A percentile compares a stretch with the other conserved stretches of the same genome.
Conservation (phyloP, 2,888 invertebrate species). For the Trachelus tabidus region DNA sequence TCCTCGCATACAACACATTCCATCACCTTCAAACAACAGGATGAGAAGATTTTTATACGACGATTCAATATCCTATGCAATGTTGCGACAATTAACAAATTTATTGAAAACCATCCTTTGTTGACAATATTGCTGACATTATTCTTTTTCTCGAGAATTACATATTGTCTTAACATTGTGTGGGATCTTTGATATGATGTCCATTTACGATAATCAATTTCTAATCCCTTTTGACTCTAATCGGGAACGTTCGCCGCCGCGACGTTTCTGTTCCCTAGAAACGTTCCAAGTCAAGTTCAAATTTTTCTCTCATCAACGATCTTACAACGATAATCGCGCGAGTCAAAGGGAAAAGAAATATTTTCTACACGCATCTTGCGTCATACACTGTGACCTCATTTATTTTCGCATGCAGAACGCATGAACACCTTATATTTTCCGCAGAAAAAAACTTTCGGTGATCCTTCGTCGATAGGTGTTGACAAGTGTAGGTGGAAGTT, state of each 20-base stretch:
- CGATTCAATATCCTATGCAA: constrained; percentile 28
- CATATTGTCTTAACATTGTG: constrained; percentile 38
- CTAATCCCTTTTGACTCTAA: background rate
- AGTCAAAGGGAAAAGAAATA: constrained; percentile 1
- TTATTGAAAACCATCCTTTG: constrained; percentile 11
- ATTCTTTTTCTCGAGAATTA: constrained; percentile 19
- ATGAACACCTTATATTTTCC: constrained; percentile 16
- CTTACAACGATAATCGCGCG: background rate
- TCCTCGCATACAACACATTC: background rate
- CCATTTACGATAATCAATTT: constrained; percentile 1
- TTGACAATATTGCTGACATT: constrained; percentile 37
- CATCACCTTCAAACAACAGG: background rate
- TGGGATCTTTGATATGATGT: constrained; percentile 26
- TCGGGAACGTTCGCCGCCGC: background rate
- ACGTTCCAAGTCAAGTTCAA: background rate
- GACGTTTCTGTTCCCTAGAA: background rate
- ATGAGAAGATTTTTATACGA: constrained; percentile 5
- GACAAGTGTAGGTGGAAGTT: constrained; percentile 30
- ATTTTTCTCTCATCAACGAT: background rate
- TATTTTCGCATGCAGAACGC: background rate
- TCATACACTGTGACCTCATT: background rate
- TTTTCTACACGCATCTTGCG: background rate
- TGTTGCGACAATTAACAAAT: constrained; percentile 16
- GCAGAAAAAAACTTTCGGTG: constrained; percentile 21
- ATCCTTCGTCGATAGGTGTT: constrained; percentile 26